Percentiles rank a stretch among this genome's conserved stretches.
These are phyloP conservation scores for Mycetomoellerius zeteki DNA, from an alignment of 1,140 invertebrate genomes.

Conservation along the genomic window DNA sequence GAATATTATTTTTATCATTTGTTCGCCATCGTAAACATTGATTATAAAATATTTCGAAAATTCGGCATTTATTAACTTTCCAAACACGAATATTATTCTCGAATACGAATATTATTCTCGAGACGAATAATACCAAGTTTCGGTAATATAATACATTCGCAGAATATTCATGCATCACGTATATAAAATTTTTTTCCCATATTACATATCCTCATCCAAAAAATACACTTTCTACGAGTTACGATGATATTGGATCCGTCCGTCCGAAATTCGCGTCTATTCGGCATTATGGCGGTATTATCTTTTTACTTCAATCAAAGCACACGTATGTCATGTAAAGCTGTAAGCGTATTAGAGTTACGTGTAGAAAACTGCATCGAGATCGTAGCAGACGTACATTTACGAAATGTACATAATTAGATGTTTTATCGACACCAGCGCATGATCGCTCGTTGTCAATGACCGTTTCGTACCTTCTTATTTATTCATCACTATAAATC, in stretches of 20 bases:
- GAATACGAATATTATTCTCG: neutral
- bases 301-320: conserved; percentile 49
- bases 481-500: neutral
- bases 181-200: conserved; percentile 6
- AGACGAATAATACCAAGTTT: neutral
- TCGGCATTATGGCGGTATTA: conserved; percentile 26
- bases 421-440: conserved; percentile 40
- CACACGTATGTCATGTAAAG: conserved; percentile 55
- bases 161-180: neutral
- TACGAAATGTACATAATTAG: conserved; percentile 39
- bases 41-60: conserved; percentile 14
- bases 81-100: neutral
- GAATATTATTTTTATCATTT: conserved; percentile 13
- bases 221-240: conserved; percentile 31
- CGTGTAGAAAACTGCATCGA: conserved; percentile 52
- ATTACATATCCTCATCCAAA: neutral
- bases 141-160: neutral
- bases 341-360: conserved; percentile 49
- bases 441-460: conserved; percentile 55
- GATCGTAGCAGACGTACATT: conserved; percentile 35
- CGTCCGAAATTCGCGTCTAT: conserved; percentile 30
- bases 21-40: neutral
- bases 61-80: neutral
- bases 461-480: conserved; percentile 36
- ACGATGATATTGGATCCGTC: conserved; percentile 52